Evolutionary conservation across 2,797 vertebrate species (phyloP).

Genomic region (Eidolon dupreanum): DNA sequence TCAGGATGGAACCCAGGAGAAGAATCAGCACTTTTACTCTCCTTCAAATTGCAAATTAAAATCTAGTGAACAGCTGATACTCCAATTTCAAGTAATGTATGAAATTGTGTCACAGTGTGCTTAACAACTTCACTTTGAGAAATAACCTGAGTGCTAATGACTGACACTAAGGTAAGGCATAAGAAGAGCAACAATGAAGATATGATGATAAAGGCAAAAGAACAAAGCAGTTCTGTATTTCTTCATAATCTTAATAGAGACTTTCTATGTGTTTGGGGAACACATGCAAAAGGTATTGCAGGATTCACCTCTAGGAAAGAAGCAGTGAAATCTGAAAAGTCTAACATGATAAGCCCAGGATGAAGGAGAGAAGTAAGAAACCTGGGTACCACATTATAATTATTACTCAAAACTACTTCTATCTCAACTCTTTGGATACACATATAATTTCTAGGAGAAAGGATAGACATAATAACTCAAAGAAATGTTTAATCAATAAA

Average conservation of each 20-base stretch:
- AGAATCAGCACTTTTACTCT: neutral
- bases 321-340: neutral
- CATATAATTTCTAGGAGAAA: neutral
- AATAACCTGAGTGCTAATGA: neutral
- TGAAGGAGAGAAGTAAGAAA: conserved; percentile 1
- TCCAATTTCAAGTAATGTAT: neutral
- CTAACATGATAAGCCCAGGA: neutral
- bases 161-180: conserved; percentile 4
- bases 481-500: conserved; percentile 20
- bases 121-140: conserved; percentile 22
- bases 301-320: neutral
- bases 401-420: neutral
- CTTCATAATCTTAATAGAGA: neutral
- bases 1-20: conserved; percentile 18
- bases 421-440: neutral
- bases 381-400: neutral
- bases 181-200: conserved; percentile 18
- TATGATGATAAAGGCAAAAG: conserved; percentile 13
- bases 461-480: neutral
- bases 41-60: conserved; percentile 51
- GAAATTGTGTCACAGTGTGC: neutral
- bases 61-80: conserved; percentile 43
- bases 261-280: neutral
- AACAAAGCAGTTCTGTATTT: conserved; percentile 28
- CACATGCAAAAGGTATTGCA: neutral